Percentiles rank a stretch among this genome's conserved stretches.
Evolutionary conservation across 1,140 invertebrate genomes (phyloP).

Genomic region (Schmidtea mediterranea): DNA sequence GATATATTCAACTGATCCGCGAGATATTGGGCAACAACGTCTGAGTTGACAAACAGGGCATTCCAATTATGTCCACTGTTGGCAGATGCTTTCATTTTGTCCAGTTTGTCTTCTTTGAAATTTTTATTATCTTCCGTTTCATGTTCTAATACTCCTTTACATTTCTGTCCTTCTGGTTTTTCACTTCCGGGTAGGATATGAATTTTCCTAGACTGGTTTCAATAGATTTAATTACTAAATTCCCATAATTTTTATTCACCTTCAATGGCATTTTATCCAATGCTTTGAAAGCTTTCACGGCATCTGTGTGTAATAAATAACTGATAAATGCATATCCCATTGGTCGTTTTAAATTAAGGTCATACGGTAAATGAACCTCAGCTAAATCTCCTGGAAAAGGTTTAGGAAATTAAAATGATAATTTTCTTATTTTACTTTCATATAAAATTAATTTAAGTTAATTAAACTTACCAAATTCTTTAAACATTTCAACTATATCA

Average conservation of each 20-base stretch:
- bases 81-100: neutral
- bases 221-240: no score
- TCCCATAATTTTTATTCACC: no score
- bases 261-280: neutral
- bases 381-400: no score
- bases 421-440: no score
- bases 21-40: neutral
- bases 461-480: neutral
- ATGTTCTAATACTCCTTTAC: neutral
- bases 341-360: neutral
- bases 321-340: neutral
- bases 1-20: neutral
- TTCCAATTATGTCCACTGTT: slow-evolving; percentile 1
- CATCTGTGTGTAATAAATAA: neutral
- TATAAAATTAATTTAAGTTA: no score
- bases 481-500: neutral
- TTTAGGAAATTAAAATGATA: no score
- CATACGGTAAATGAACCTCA: neutral
- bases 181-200: neutral
- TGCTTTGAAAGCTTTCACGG: neutral
- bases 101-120: neutral
- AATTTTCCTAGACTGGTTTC: neutral
- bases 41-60: neutral
- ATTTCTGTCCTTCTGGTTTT: neutral
- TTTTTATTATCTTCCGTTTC: neutral